Evolutionary conservation across 2,888 invertebrate species (phyloP).

Genomic region (Beris chalybata): DNA sequence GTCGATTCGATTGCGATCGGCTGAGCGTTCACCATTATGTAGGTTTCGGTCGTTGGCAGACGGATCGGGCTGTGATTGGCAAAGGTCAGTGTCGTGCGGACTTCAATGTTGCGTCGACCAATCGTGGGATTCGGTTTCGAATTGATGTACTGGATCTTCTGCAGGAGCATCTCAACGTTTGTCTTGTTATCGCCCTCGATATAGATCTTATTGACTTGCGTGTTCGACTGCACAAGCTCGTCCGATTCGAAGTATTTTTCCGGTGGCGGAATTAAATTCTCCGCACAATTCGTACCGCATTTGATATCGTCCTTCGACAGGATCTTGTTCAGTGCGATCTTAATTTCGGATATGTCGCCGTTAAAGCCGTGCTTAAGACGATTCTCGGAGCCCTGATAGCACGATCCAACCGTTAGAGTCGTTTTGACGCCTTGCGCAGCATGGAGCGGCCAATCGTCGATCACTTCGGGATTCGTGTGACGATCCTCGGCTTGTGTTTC

Average conservation of each 20-base stretch:
- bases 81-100: constrained; percentile 53
- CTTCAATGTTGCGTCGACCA: constrained; percentile 75
- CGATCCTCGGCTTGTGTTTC: constrained; percentile 55
- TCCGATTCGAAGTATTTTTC: constrained; percentile 76
- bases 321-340: constrained; percentile 47
- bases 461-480: constrained; percentile 90
- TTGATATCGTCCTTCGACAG: constrained; percentile 50
- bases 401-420: constrained; percentile 92
- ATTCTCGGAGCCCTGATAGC: constrained; percentile 95
- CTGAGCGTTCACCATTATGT: constrained; percentile 54
- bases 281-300: constrained; percentile 54
- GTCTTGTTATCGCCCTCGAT: constrained; percentile 90
- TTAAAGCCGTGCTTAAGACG: constrained; percentile 76
- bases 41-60: constrained; percentile 53
- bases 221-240: constrained; percentile 73
- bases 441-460: constrained; percentile 99
- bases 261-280: constrained; percentile 60
- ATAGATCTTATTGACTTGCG: constrained; percentile 71
- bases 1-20: constrained; percentile 37
- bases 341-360: constrained; percentile 56
- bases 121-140: constrained; percentile 92
- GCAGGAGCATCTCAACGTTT: constrained; percentile 83
- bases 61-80: constrained; percentile 51
- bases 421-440: constrained; percentile 93
- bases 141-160: constrained; percentile 90